Evolutionary conservation across 2,797 vertebrate genomes (phyloP).

Genomic region (Amniataba percoides): DNA sequence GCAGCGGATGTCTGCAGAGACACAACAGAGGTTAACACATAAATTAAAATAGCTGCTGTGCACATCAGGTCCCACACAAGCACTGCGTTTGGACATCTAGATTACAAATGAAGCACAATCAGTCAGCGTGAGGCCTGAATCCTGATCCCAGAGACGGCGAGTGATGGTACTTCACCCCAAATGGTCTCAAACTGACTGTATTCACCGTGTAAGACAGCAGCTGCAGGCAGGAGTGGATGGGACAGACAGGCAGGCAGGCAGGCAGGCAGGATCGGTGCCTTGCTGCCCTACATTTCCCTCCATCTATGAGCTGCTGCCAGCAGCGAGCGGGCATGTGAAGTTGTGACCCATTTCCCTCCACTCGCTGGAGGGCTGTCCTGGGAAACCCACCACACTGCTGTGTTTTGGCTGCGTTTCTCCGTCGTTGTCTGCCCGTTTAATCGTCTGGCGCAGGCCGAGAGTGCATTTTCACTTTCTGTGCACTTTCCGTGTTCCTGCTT

Average conservation of each 20-base stretch:
- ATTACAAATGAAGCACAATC: constrained; percentile 33
- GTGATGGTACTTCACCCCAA: constrained; percentile 19
- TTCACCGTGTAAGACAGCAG: constrained; percentile 12
- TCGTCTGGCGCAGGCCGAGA: neutral
- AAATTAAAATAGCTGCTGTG: constrained; percentile 52
- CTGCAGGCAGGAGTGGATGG: constrained; percentile 26
- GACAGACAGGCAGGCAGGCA: constrained; percentile 6
- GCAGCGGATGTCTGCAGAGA: constrained; percentile 84
- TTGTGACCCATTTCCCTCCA: constrained; percentile 77
- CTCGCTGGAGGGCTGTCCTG: constrained; percentile 64
- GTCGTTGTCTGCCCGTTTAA: neutral
- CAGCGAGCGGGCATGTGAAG: constrained; percentile 54
- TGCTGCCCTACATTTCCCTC: constrained; percentile 67
- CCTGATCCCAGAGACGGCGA: neutral
- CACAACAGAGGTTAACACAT: constrained; percentile 49
- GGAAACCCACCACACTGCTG: constrained; percentile 55
- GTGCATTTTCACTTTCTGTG: constrained; percentile 23
- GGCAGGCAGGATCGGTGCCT: constrained; percentile 32
- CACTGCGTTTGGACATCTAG: constrained; percentile 34
- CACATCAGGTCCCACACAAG: neutral
- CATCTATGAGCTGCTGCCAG: constrained; percentile 63
- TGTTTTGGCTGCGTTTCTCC: constrained; percentile 44
- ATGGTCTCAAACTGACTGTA: constrained; percentile 20
- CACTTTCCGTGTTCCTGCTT: constrained; percentile 14
- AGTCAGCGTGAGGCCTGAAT: neutral